A percentile compares a stretch with the other conserved stretches of the same genome.
phyloP scores from a whole-genome alignment of 2,888 invertebrate genomes.

The Ceraclea dissimilis region DNA sequence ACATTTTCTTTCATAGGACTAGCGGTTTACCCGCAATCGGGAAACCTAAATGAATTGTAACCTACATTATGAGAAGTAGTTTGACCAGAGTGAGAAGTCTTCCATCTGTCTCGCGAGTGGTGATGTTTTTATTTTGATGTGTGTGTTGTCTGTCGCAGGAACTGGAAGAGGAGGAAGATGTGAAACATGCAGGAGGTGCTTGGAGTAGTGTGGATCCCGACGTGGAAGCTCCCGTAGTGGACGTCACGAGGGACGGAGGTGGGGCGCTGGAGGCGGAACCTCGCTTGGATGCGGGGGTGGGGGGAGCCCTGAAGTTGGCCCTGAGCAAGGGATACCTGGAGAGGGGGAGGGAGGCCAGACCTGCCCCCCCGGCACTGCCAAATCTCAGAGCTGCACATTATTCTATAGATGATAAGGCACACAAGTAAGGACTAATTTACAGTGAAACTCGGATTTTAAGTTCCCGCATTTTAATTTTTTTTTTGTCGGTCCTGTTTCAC shows the following conservation, averaged over 20 bases:
- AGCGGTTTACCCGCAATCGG: no score
- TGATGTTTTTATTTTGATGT: background rate
- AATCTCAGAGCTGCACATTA: conserved; percentile 74
- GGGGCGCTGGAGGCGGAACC: conserved; percentile 86
- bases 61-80: no score
- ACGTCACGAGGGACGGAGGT: conserved; percentile 45
- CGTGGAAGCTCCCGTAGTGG: conserved; percentile 41
- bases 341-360: conserved; percentile 66
- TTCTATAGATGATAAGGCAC: conserved; percentile 71
- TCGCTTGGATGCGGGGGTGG: conserved; percentile 83
- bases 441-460: no score
- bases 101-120: no score
- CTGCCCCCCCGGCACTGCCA: conserved; percentile 67
- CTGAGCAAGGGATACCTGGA: conserved; percentile 91
- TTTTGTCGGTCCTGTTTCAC: no score
- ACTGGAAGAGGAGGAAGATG: conserved; percentile 29
- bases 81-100: no score
- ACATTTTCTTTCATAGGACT: no score
- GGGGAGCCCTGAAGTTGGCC: conserved; percentile 83
- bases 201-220: conserved; percentile 77
- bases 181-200: conserved; percentile 52
- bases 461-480: no score
- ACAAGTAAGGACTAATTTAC: conserved; percentile 46
- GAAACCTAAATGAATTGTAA: no score
- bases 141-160: background rate